These are phyloP conservation scores for Sarcoramphus papa DNA, from an alignment of 2,797 vertebrate species.

Conservation along the genomic window DNA sequence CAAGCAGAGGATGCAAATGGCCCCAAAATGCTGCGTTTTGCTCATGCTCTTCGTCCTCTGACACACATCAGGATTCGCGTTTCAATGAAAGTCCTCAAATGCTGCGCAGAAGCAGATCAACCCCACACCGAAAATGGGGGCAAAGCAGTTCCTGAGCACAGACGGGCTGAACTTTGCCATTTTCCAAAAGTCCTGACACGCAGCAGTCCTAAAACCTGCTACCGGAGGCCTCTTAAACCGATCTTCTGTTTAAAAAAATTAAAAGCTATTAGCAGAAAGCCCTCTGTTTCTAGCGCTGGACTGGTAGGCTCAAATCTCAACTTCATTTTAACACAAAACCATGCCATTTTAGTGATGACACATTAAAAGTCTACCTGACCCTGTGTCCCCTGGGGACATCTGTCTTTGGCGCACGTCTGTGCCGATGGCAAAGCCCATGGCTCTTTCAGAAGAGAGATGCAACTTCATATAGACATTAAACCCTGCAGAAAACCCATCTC, in stretches of 20 bases:
- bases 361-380: background rate
- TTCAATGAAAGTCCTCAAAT: background rate
- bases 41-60: background rate
- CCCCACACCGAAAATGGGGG: background rate
- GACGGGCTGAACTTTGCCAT: accelerated
- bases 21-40: background rate
- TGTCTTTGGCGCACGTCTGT: accelerated
- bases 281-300: background rate
- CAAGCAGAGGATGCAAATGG: background rate
- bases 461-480: background rate
- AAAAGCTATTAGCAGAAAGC: background rate
- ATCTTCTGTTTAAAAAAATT: background rate
- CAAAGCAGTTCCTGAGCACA: background rate
- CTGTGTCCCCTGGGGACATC: background rate
- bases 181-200: background rate
- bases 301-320: background rate
- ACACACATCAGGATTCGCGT: accelerated
- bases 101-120: background rate
- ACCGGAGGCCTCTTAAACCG: background rate
- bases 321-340: background rate
- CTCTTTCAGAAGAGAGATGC: background rate
- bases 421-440: background rate
- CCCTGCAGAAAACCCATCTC: background rate
- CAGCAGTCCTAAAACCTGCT: background rate
- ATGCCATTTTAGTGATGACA: accelerated